Percentiles rank a stretch among this genome's conserved stretches.
These are phyloP conservation scores for Ptychobarbus kaznakovi DNA, from an alignment of 2,797 vertebrate species.

Conservation along the genomic window DNA sequence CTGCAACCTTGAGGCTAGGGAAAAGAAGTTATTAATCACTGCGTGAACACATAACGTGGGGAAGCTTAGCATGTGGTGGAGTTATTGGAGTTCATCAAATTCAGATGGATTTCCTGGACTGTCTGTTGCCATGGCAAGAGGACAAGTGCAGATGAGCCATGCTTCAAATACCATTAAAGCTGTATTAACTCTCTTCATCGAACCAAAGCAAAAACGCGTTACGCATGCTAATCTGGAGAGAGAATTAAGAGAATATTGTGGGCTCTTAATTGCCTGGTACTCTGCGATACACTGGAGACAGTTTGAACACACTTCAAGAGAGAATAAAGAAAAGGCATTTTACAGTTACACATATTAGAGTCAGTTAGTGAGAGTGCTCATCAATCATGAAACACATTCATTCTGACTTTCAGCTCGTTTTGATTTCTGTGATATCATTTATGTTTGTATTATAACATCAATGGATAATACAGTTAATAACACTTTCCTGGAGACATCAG, in stretches of 20 bases:
- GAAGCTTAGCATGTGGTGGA: slow-evolving; percentile 12
- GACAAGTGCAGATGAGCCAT: slow-evolving; percentile 37
- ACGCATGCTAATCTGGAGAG: slow-evolving; percentile 27
- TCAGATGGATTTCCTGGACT: slow-evolving; percentile 45
- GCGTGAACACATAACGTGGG: slow-evolving; percentile 4
- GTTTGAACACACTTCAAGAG: slow-evolving; percentile 2
- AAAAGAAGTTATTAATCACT: slow-evolving; percentile 50
- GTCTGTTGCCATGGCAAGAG: slow-evolving; percentile 52
- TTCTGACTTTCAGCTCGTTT: not conserved
- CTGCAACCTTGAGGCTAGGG: slow-evolving; percentile 38
- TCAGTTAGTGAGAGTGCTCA: not conserved
- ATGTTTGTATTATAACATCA: not conserved
- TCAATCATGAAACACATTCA: not conserved
- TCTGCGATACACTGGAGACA: slow-evolving; percentile 1
- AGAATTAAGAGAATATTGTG: slow-evolving; percentile 18
- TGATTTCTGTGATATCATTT: not conserved
- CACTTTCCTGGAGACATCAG: not conserved
- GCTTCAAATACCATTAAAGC: slow-evolving; percentile 51
- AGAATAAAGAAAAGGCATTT: not conserved
- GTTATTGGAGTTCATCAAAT: slow-evolving; percentile 24
- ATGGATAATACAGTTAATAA: too few species aligned
- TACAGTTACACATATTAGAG: not conserved
- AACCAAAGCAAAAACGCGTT: slow-evolving; percentile 18
- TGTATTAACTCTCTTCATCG: slow-evolving; percentile 43
- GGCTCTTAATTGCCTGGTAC: slow-evolving; percentile 13